Percentiles rank a stretch among this genome's conserved stretches.
phyloP scores from a whole-genome alignment of 2,113 vertebrate species.

The Scortum barcoo region DNA sequence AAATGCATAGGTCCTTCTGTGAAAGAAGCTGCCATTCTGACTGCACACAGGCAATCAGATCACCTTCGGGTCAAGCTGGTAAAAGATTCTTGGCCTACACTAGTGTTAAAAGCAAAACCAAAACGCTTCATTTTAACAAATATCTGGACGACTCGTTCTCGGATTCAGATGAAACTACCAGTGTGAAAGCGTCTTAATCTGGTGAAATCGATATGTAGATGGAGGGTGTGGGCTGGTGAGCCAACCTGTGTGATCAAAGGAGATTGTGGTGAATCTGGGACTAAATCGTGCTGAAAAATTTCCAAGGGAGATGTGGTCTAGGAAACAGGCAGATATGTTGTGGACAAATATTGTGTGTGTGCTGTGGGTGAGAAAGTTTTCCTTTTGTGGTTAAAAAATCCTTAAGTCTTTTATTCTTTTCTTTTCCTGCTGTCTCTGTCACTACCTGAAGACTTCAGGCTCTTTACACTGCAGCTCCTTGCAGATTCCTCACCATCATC shows the following conservation, averaged over 20 bases:
- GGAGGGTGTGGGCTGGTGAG: constrained; percentile 18
- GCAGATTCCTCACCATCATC: constrained; percentile 30
- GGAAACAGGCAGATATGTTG: constrained; percentile 32
- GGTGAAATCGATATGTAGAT: constrained; percentile 52
- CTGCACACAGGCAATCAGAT: neutral
- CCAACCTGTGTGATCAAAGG: constrained; percentile 47
- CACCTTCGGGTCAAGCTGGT: neutral
- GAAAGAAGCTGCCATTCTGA: neutral
- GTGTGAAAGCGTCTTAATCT: constrained; percentile 66
- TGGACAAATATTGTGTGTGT: neutral
- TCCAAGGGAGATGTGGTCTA: constrained; percentile 32
- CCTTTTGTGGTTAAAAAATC: constrained; percentile 8
- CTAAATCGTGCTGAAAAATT: constrained; percentile 59
- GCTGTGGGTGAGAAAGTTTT: constrained; percentile 39
- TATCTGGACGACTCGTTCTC: neutral
- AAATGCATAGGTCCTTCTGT: neutral
- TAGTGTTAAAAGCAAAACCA: neutral
- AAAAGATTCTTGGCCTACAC: neutral
- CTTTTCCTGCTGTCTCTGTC: constrained; percentile 41
- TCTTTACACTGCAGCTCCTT: constrained; percentile 36
- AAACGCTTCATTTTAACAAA: neutral
- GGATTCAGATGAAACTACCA: constrained; percentile 28
- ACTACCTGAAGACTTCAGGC: constrained; percentile 28
- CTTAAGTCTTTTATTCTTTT: constrained; percentile 25
- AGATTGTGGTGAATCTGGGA: constrained; percentile 59